A percentile compares a stretch with the other conserved stretches of the same genome.
phyloP scores from a whole-genome alignment of 2,113 vertebrate genomes.

The Silurus meridionalis region DNA sequence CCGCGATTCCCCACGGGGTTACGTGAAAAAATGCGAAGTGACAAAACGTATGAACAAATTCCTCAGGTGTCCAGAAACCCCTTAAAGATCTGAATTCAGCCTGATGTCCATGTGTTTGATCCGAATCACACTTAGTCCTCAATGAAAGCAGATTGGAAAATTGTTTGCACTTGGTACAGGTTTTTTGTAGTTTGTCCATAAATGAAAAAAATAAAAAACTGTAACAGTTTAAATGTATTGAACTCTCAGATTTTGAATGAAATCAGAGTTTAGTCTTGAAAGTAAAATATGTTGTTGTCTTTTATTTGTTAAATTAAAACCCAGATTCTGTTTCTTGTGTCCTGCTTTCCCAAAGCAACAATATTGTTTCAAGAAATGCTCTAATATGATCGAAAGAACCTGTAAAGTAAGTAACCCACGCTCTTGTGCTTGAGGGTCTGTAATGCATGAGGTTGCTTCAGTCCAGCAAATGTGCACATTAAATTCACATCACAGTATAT shows the following conservation, averaged over 20 bases:
- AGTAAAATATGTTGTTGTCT: slow-evolving; percentile 29
- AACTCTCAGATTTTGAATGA: neutral
- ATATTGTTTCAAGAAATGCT: slow-evolving; percentile 79
- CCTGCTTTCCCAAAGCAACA: slow-evolving; percentile 73
- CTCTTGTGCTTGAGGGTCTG: slow-evolving; percentile 39
- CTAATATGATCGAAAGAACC: slow-evolving; percentile 74
- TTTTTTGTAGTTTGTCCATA: slow-evolving; percentile 37
- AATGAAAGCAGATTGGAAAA: neutral
- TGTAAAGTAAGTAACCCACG: slow-evolving; percentile 75
- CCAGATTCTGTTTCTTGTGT: slow-evolving; percentile 65
- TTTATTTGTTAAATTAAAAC: slow-evolving; percentile 46
- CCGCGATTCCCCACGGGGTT: neutral
- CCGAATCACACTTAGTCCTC: neutral
- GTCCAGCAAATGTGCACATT: neutral
- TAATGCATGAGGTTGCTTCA: slow-evolving; percentile 40
- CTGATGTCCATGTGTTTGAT: neutral
- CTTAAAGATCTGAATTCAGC: neutral
- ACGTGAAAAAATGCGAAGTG: neutral
- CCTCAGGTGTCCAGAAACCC: neutral
- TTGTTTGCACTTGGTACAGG: slow-evolving; percentile 56
- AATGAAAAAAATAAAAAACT: slow-evolving; percentile 46
- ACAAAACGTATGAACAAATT: neutral
- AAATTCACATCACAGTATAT: neutral
- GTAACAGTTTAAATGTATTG: slow-evolving; percentile 36
- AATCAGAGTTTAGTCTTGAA: slow-evolving; percentile 15